These are phyloP conservation scores for Drosophila pegasa DNA, from an alignment of 2,888 invertebrate genomes.

Conservation along the genomic window DNA sequence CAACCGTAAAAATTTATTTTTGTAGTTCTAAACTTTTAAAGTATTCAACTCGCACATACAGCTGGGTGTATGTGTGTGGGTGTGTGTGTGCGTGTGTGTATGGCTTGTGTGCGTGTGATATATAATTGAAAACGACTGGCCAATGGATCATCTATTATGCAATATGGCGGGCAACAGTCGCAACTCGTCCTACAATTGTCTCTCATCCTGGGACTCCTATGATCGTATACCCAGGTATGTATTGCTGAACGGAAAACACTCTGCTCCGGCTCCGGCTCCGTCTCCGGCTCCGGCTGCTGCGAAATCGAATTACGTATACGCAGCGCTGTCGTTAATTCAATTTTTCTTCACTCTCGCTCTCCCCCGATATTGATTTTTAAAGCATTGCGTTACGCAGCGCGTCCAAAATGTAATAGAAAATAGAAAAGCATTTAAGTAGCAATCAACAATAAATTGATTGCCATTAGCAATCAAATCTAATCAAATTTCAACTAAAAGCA, in stretches of 20 bases:
- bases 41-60: slow-evolving; percentile 14
- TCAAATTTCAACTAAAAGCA: slow-evolving; percentile 64
- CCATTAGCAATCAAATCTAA: slow-evolving; percentile 60
- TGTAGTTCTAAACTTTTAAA: slow-evolving; percentile 25
- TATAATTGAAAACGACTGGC: slow-evolving; percentile 60
- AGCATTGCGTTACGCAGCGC: slow-evolving; percentile 23
- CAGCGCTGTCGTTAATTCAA: slow-evolving; percentile 51
- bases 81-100: slow-evolving; percentile 12
- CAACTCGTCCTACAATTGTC: slow-evolving; percentile 95
- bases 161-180: slow-evolving; percentile 88
- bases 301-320: slow-evolving; percentile 57
- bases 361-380: slow-evolving; percentile 52
- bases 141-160: slow-evolving; percentile 85
- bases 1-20: slow-evolving; percentile 4
- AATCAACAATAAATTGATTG: slow-evolving; percentile 59
- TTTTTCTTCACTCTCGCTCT: slow-evolving; percentile 28
- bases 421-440: slow-evolving; percentile 63
- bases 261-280: slow-evolving; percentile 4
- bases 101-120: slow-evolving; percentile 46
- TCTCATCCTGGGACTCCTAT: slow-evolving; percentile 96
- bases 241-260: background rate
- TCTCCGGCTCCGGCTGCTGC: background rate
- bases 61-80: slow-evolving; percentile 11
- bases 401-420: slow-evolving; percentile 45
- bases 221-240: slow-evolving; percentile 94